These are phyloP conservation scores for Panagrolaimus sp. DNA, from an alignment of 1,140 invertebrate species.

Conservation along the genomic window DNA sequence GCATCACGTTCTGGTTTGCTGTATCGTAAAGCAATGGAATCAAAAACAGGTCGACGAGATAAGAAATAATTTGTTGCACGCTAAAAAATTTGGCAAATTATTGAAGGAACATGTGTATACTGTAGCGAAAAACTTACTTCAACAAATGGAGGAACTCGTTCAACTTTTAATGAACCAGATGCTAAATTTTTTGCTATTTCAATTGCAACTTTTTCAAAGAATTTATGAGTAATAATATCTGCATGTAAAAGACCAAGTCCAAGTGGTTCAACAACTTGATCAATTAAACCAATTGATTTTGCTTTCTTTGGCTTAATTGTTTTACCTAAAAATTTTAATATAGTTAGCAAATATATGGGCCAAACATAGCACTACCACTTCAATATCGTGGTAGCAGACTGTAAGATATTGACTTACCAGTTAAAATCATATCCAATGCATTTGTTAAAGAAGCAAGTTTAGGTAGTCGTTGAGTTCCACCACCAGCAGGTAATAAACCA, in stretches of 20 bases:
- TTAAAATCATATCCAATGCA: slow-evolving; percentile 82
- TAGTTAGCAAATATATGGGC: slow-evolving; percentile 8
- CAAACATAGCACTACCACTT: too few relatives aligned
- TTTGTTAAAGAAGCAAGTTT: slow-evolving; percentile 73
- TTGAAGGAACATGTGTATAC: too few relatives aligned
- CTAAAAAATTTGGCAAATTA: neutral
- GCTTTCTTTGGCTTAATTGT: slow-evolving; percentile 74
- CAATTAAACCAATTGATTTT: slow-evolving; percentile 87
- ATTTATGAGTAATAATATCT: slow-evolving; percentile 71
- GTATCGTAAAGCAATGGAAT: slow-evolving; percentile 75
- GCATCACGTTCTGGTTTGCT: slow-evolving; percentile 64
- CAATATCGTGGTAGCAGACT: too few relatives aligned
- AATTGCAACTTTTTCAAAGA: slow-evolving; percentile 73
- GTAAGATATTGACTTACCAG: slow-evolving; percentile 72
- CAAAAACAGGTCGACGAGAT: slow-evolving; percentile 66
- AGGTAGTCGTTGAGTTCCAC: slow-evolving; percentile 86
- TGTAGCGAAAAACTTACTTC: slow-evolving; percentile 60
- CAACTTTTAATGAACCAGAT: slow-evolving; percentile 70
- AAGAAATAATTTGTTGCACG: slow-evolving; percentile 59
- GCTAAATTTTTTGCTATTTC: slow-evolving; percentile 72
- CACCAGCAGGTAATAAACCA: slow-evolving; percentile 84
- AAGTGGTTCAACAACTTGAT: slow-evolving; percentile 69
- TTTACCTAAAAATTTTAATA: slow-evolving; percentile 67
- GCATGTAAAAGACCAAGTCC: slow-evolving; percentile 70
- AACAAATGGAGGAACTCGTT: slow-evolving; percentile 68